Percentiles rank a stretch among this genome's conserved stretches.
phyloP scores from a whole-genome alignment of 2,797 vertebrate species.

The Ptychadena robeensis region DNA sequence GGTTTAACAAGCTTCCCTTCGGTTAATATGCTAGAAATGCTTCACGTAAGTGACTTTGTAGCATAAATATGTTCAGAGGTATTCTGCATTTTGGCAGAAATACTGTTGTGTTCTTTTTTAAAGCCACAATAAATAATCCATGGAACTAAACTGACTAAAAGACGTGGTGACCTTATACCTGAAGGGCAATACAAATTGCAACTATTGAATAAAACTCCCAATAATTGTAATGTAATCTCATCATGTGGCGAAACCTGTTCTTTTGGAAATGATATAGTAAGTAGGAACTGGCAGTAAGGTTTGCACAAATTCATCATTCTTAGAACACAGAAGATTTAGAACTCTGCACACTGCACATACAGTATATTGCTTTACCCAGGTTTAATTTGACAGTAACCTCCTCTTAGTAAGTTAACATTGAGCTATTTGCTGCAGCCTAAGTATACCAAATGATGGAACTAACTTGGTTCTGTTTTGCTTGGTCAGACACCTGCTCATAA shows the following conservation, averaged over 20 bases:
- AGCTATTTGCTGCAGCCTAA: too few relatives aligned
- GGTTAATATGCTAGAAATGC: background rate
- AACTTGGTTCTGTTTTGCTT: too few relatives aligned
- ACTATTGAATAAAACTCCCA: background rate
- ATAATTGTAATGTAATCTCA: background rate
- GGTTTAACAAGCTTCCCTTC: background rate
- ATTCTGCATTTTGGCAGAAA: slow-evolving; percentile 5
- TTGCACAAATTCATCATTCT: too few relatives aligned
- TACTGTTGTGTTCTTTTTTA: background rate
- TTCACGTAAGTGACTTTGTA: background rate
- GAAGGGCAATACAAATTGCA: slow-evolving; percentile 7
- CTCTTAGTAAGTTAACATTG: too few relatives aligned
- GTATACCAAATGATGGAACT: too few relatives aligned
- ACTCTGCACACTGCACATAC: background rate
- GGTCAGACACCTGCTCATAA: too few relatives aligned
- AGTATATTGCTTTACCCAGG: too few relatives aligned
- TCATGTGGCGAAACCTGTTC: background rate
- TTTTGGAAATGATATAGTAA: too few relatives aligned
- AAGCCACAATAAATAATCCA: slow-evolving; percentile 11
- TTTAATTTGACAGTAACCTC: too few relatives aligned
- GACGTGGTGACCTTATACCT: background rate
- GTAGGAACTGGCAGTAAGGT: background rate
- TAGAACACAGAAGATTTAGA: too few relatives aligned
- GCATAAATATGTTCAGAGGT: slow-evolving; percentile 3
- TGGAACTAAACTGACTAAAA: background rate